A percentile compares a stretch with the other conserved stretches of the same genome.
Conservation (phyloP, 2,888 invertebrate species). For the Nephrotoma guestfalica region DNA sequence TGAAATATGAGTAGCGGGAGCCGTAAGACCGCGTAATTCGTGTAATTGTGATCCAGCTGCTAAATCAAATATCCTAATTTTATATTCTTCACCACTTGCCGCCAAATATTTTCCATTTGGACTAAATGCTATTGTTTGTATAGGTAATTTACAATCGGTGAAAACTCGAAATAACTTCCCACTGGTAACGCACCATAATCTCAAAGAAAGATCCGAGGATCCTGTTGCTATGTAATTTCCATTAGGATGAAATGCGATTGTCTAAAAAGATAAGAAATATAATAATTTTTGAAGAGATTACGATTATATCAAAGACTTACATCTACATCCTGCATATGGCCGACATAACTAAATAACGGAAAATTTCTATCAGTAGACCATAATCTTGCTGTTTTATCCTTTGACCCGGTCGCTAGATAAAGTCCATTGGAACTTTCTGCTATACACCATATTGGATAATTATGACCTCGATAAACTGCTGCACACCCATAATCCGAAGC, state of each 20-base stretch:
- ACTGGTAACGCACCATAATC: constrained; percentile 76
- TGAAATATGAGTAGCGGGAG: constrained; percentile 38
- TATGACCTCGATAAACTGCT: constrained; percentile 66
- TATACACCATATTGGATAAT: constrained; percentile 80
- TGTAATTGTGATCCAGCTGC: constrained; percentile 40
- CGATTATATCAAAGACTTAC: constrained; percentile 34
- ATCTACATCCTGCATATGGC: constrained; percentile 79
- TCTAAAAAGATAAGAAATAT: constrained; percentile 16
- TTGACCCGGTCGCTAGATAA: constrained; percentile 79
- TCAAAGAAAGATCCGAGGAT: constrained; percentile 75
- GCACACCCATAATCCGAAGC: constrained; percentile 53
- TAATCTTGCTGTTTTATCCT: constrained; percentile 71
- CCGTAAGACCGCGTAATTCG: constrained; percentile 43
- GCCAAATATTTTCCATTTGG: constrained; percentile 73
- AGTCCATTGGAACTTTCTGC: constrained; percentile 54
- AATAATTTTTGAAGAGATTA: neutral
- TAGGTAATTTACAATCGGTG: constrained; percentile 57
- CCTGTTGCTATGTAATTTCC: constrained; percentile 80
- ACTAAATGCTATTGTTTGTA: constrained; percentile 68
- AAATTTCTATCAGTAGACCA: constrained; percentile 70
- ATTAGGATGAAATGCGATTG: constrained; percentile 77
- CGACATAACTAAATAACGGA: constrained; percentile 71
- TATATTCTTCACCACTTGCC: constrained; percentile 57
- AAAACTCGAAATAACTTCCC: constrained; percentile 69
- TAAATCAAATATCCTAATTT: constrained; percentile 51